Evolutionary conservation across 2,797 vertebrate species (phyloP).

Genomic region (Rousettus madagascariensis): DNA sequence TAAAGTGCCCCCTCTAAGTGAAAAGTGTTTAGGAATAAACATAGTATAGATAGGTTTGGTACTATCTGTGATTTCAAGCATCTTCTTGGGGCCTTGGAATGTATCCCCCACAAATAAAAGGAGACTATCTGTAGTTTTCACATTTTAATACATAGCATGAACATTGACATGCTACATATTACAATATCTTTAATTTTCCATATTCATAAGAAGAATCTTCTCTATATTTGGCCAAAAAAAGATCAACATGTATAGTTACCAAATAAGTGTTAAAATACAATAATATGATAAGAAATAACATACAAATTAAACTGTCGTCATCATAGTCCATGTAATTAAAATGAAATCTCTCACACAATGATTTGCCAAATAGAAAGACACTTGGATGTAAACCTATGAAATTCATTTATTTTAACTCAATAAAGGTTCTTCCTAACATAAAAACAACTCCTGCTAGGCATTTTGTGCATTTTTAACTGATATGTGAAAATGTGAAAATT

Average conservation of each 20-base stretch:
- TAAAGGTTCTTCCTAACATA: neutral
- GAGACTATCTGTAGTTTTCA: neutral
- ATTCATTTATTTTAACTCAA: neutral
- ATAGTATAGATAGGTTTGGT: too few relatives aligned
- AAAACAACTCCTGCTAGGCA: neutral
- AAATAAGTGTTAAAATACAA: neutral
- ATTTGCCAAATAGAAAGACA: neutral
- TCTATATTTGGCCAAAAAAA: neutral
- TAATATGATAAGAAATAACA: neutral
- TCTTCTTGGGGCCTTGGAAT: too few relatives aligned
- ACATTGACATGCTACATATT: neutral
- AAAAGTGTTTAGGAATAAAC: too few relatives aligned
- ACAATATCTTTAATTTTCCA: neutral
- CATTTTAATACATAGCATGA: neutral
- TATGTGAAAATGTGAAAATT: neutral
- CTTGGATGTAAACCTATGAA: neutral
- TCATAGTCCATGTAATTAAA: neutral
- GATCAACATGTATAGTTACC: neutral
- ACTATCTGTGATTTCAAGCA: too few relatives aligned
- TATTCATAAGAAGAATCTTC: neutral
- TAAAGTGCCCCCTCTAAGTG: too few relatives aligned
- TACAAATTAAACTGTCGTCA: neutral
- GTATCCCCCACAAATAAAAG: too few relatives aligned
- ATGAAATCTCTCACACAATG: neutral
- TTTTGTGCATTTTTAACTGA: neutral